Evolutionary conservation across 2,888 invertebrate species (phyloP).

Genomic region (Philereme vetulata): DNA sequence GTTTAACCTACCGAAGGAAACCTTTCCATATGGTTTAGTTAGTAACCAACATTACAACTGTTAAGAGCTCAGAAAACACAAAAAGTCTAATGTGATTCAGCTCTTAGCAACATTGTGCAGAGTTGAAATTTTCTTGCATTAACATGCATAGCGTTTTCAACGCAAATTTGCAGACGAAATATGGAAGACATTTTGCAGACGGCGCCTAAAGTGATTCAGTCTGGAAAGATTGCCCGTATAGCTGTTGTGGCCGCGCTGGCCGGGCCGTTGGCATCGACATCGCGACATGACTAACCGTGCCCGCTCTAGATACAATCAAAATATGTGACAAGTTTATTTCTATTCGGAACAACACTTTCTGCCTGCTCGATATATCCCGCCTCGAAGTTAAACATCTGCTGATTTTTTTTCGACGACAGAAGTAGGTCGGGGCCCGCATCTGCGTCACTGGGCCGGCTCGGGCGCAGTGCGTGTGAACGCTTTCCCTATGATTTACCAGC

Average conservation of each 20-base stretch:
- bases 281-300: slow-evolving; percentile 80
- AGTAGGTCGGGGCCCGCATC: slow-evolving; percentile 81
- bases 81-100: slow-evolving; percentile 13
- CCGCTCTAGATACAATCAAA: slow-evolving; percentile 84
- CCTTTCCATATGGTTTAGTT: background rate
- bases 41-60: background rate
- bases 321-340: slow-evolving; percentile 84
- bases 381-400: slow-evolving; percentile 79
- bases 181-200: slow-evolving; percentile 82
- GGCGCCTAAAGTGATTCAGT: slow-evolving; percentile 81
- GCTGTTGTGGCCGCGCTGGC: slow-evolving; percentile 62
- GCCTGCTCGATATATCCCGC: slow-evolving; percentile 76
- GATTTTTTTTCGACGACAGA: slow-evolving; percentile 79
- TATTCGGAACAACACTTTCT: slow-evolving; percentile 81
- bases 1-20: background rate
- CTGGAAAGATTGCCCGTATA: slow-evolving; percentile 80
- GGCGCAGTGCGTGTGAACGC: slow-evolving; percentile 54
- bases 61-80: background rate
- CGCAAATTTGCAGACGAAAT: slow-evolving; percentile 58
- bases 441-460: slow-evolving; percentile 73
- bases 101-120: slow-evolving; percentile 33
- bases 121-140: slow-evolving; percentile 16
- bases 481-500: slow-evolving; percentile 31
- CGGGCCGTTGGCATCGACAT: slow-evolving; percentile 80
- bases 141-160: slow-evolving; percentile 30